Evolutionary conservation across 2,888 invertebrate genomes (phyloP).

Genomic region (Caenorhabditis angaria): DNA sequence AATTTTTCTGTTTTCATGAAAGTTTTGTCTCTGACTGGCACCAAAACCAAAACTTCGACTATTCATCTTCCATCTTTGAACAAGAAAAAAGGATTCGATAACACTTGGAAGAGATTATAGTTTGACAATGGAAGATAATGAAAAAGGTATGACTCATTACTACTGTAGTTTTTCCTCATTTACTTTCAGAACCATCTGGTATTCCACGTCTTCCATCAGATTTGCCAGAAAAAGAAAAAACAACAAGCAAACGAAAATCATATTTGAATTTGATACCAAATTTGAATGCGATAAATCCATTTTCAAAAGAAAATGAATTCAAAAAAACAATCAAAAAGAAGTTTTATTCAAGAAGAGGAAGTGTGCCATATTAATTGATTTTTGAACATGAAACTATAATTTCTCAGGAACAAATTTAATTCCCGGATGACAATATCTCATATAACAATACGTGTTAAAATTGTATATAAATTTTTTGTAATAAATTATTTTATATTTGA

Average conservation of each 20-base stretch:
- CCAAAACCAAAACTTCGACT: too few species aligned
- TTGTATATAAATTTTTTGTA: too few species aligned
- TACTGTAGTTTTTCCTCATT: too few species aligned
- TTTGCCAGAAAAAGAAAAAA: constrained; percentile 27
- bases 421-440: too few species aligned
- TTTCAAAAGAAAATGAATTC: constrained; percentile 42
- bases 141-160: constrained; percentile 22
- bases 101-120: constrained; percentile 38
- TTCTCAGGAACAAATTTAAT: too few species aligned
- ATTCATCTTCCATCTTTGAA: too few species aligned
- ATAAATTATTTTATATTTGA: too few species aligned
- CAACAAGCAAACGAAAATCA: constrained; percentile 32
- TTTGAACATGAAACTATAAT: too few species aligned
- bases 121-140: constrained; percentile 31
- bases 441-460: too few species aligned
- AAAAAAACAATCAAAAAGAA: constrained; percentile 41
- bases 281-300: constrained; percentile 33
- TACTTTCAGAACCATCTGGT: constrained; percentile 5
- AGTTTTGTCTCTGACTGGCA: too few species aligned
- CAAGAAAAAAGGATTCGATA: constrained; percentile 19
- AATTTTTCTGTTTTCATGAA: too few species aligned
- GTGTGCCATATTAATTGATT: constrained; percentile 34
- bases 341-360: constrained; percentile 29
- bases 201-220: constrained; percentile 25
- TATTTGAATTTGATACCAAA: constrained; percentile 27